Evolutionary conservation across 2,113 vertebrate species (phyloP).

Genomic region (Eulemur macaco): DNA sequence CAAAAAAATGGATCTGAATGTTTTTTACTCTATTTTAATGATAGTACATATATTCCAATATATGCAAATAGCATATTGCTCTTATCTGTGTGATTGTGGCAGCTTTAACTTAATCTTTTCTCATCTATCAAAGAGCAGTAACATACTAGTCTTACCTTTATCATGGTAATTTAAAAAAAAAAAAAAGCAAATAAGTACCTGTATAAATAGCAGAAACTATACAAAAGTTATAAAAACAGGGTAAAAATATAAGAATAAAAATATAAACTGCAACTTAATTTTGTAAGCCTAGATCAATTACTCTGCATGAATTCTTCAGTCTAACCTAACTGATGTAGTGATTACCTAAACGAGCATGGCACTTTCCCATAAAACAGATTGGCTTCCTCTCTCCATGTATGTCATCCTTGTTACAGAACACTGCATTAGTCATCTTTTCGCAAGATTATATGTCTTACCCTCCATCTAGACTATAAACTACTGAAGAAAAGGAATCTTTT

Average conservation of each 20-base stretch:
- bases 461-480: slow-evolving; percentile 16
- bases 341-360: not conserved
- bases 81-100: not conserved
- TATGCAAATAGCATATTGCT: not conserved
- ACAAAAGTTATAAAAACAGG: not conserved
- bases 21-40: not conserved
- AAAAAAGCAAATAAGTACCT: not conserved
- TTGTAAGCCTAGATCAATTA: slow-evolving; percentile 10
- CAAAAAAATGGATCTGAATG: not conserved
- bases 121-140: slow-evolving; percentile 16
- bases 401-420: not conserved
- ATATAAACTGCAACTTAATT: slow-evolving; percentile 22
- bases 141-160: not conserved
- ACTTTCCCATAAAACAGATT: not conserved
- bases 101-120: slow-evolving; percentile 16
- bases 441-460: not conserved
- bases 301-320: not conserved
- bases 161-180: not conserved
- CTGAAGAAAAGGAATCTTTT: not conserved
- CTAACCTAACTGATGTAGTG: not conserved
- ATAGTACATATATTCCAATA: not conserved
- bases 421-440: slow-evolving; percentile 12
- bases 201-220: slow-evolving; percentile 27
- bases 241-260: slow-evolving; percentile 2
- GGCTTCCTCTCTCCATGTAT: not conserved